Percentiles rank a stretch among this genome's conserved stretches.
phyloP scores from a whole-genome alignment of 2,113 vertebrate genomes.

The Rutilus rutilus region DNA sequence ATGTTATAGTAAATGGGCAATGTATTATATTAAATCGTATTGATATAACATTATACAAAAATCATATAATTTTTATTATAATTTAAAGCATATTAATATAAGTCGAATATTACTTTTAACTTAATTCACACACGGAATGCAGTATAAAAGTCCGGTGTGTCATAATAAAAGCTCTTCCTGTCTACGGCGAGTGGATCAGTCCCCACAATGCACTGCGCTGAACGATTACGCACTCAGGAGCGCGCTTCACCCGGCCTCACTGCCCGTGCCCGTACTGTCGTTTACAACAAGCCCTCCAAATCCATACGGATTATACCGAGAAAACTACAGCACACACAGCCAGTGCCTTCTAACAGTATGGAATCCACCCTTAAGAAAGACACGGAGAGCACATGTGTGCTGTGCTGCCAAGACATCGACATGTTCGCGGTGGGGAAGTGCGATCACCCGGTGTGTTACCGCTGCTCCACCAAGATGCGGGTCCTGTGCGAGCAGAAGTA shows the following conservation, averaged over 20 bases:
- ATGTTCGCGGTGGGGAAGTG: slow-evolving; percentile 92
- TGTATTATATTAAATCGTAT: background rate
- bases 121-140: background rate
- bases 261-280: slow-evolving; percentile 20
- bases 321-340: slow-evolving; percentile 19
- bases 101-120: no score
- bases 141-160: background rate
- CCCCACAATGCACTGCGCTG: slow-evolving; percentile 47
- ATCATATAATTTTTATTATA: background rate
- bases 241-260: slow-evolving; percentile 25
- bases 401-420: slow-evolving; percentile 94
- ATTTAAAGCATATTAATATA: background rate
- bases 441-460: slow-evolving; percentile 96
- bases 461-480: slow-evolving; percentile 97
- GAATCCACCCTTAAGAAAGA: slow-evolving; percentile 67
- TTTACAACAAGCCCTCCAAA: slow-evolving; percentile 3
- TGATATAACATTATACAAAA: background rate
- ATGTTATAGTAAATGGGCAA: background rate
- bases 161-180: slow-evolving; percentile 31
- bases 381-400: slow-evolving; percentile 81
- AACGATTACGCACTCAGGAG: slow-evolving; percentile 44
- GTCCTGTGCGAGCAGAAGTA: slow-evolving; percentile 95
- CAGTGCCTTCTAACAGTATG: slow-evolving; percentile 65
- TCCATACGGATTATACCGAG: background rate
- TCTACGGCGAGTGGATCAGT: background rate